phyloP scores from a whole-genome alignment of 2,888 invertebrate genomes.

The Amphipoea lucens region DNA sequence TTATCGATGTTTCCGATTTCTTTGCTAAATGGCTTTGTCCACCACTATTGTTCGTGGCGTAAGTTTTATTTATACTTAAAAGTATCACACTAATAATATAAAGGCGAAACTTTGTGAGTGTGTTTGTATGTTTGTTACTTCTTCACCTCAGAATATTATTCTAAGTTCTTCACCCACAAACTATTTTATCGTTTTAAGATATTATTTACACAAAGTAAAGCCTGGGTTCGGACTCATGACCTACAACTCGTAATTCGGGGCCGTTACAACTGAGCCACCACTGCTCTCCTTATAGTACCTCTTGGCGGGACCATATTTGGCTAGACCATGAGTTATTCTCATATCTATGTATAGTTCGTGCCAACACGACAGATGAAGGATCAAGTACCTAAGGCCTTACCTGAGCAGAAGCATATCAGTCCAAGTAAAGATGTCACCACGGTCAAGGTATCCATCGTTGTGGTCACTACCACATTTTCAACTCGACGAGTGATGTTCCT shows the following conservation, averaged over 20 bases:
- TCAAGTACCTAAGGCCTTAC: conserved; percentile 70
- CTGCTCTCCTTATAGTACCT: not conserved
- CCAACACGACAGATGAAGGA: too few relatives aligned
- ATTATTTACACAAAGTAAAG: not conserved
- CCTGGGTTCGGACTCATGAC: not conserved
- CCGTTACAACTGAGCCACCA: not conserved
- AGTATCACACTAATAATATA: not conserved
- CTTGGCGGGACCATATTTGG: not conserved
- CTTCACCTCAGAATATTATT: too few relatives aligned
- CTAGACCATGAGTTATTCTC: not conserved
- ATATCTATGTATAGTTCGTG: not conserved
- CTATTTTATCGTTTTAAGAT: too few relatives aligned
- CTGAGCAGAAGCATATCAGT: conserved; percentile 80
- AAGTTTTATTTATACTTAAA: not conserved
- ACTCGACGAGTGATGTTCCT: conserved; percentile 63
- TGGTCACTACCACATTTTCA: conserved; percentile 80
- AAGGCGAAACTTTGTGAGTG: too few relatives aligned
- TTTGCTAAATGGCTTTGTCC: not conserved
- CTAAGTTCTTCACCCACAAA: too few relatives aligned
- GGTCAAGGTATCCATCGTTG: conserved; percentile 81
- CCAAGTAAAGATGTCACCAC: conserved; percentile 82
- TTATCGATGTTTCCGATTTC: not conserved
- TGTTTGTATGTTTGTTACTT: too few relatives aligned
- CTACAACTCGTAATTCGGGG: not conserved
- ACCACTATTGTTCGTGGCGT: not conserved